Conservation (phyloP, 2,888 invertebrate genomes). For the Athalia rosae region DNA sequence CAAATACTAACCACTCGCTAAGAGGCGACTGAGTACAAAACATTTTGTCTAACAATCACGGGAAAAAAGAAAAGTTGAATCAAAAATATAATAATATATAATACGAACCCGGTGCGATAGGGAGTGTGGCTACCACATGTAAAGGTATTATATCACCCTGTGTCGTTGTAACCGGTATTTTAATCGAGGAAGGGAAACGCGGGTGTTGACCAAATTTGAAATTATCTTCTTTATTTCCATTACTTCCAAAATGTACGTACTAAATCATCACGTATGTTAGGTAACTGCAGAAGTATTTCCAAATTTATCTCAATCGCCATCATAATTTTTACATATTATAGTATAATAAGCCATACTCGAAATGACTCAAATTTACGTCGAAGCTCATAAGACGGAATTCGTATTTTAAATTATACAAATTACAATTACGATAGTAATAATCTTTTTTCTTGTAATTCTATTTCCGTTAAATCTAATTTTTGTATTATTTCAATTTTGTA, state of each 20-base stretch:
- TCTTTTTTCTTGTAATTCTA: background rate
- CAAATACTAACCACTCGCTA: conserved; percentile 59
- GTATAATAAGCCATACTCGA: background rate
- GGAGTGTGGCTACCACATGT: background rate
- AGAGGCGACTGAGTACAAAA: conserved; percentile 68
- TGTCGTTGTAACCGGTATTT: background rate
- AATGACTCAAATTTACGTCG: conserved; percentile 20
- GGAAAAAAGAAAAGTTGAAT: conserved; percentile 42
- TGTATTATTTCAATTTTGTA: conserved; percentile 40
- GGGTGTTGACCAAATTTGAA: conserved; percentile 22
- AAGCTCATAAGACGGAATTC: conserved; percentile 26
- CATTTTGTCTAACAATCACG: conserved; percentile 57
- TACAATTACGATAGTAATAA: conserved; percentile 12
- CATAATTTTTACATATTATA: conserved; percentile 18
- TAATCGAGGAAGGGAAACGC: background rate
- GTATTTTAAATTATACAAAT: conserved; percentile 27
- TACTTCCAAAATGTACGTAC: conserved; percentile 49
- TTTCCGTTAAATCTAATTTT: conserved; percentile 34
- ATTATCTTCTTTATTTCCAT: conserved; percentile 49
- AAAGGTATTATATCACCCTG: background rate
- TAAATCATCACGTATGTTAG: conserved; percentile 45
- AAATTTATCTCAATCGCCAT: conserved; percentile 15
- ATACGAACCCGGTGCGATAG: conserved; percentile 2
- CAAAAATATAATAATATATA: background rate
- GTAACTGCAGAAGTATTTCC: conserved; percentile 38